These are phyloP conservation scores for Hetaerina titia DNA, from an alignment of 2,888 invertebrate genomes.

Conservation along the genomic window DNA sequence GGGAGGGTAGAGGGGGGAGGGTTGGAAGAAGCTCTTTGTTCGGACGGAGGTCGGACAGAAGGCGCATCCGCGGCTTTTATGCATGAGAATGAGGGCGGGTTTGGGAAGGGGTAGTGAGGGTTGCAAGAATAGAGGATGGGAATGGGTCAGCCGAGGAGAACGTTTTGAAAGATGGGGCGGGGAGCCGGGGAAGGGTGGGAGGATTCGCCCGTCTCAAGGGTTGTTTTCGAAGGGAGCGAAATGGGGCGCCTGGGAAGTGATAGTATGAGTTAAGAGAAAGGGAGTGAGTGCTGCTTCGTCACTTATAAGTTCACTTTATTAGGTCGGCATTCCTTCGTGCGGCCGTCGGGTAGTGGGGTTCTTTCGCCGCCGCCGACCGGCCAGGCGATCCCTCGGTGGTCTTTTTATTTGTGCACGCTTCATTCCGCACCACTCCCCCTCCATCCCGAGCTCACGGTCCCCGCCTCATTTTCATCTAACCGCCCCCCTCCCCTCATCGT, in stretches of 20 bases:
- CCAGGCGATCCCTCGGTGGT: not conserved
- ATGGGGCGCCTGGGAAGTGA: not conserved
- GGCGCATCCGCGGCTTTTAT: conserved; percentile 26
- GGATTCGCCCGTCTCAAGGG: not conserved
- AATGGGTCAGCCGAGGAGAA: not conserved
- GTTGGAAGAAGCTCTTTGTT: conserved; percentile 11
- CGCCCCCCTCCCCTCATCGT: not conserved
- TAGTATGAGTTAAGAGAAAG: conserved; percentile 10
- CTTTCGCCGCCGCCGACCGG: not conserved
- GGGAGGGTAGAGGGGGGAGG: not conserved
- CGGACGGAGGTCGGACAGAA: not conserved
- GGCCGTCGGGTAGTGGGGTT: not conserved
- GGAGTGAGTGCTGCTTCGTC: conserved; percentile 45
- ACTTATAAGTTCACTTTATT: conserved; percentile 64
- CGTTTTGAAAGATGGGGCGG: not conserved
- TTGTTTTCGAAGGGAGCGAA: not conserved
- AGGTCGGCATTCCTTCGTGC: conserved; percentile 39
- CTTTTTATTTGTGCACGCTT: not conserved
- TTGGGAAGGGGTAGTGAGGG: too few species aligned
- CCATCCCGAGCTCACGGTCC: not conserved
- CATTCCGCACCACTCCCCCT: not conserved
- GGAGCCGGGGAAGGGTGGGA: not conserved
- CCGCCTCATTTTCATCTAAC: not conserved
- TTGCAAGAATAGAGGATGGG: not conserved
- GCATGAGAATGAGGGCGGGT: not conserved